Evolutionary conservation across 1,140 invertebrate species (phyloP), one percentile per base, ranked within the genome.

Genomic region (Leptonema lineaticorne): DNA sequence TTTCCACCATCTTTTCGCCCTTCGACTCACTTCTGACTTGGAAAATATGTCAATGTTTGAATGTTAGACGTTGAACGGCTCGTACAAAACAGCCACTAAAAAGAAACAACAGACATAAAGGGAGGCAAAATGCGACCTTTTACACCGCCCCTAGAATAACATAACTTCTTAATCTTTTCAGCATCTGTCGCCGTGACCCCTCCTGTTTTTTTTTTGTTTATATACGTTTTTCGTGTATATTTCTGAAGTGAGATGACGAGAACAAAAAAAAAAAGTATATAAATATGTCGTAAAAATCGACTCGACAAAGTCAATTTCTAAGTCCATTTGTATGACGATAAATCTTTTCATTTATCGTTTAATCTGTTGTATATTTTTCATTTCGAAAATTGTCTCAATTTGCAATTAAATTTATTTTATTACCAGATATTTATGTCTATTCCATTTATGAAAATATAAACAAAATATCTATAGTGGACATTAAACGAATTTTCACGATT

Each of bases 101-200:
- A 53, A 53, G 50, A 53, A 53, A 53, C 50, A 53, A 53, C 50
- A 53, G 50, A 53, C 50, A 53, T 53, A 53, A 53, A 53, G 50
- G 50, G 18, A 24, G 27, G 20, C n/a, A n/a, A 53, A 53, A 53
- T 24, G 50, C 24, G 50, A 53, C 50, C 50, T 53, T 53, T 53
- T 53, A 53, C 50, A 53, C 50, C 50, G 7, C 46, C 50, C 50
- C 50, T 24, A 18, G 9, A 53, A 53, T 53, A 53, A 53, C 50
- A 53, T 53, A 53, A 53, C 50, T 53, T 53, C 50, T 53, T 53
- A 53, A 53, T 53, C 50, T 53, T 53, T 53, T 53, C 50, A 24
- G 50, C 50, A 53, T 53, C 50, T 53, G 50, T 53, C 24, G 50
- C 20, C 50, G 8, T 9, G 8, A 18, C 50, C 20, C 11, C 27